Percentiles rank a stretch among this genome's conserved stretches.
Evolutionary conservation across 2,888 invertebrate species (phyloP).

Genomic region (Drosophila testacea): DNA sequence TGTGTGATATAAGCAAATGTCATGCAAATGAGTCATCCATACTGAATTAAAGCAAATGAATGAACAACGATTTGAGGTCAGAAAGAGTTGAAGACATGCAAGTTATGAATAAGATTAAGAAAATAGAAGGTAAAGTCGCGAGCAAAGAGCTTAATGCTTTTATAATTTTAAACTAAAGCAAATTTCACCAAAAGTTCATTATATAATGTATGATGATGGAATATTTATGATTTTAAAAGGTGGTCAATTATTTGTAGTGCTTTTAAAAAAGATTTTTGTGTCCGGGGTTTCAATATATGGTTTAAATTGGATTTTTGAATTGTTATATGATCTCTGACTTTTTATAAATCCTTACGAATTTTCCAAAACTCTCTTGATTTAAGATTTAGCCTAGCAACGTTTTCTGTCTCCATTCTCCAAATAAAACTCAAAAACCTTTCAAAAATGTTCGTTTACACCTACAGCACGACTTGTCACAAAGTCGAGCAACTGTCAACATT

Average conservation of each 20-base stretch:
- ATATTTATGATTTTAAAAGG: background rate
- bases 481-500: constrained; percentile 22
- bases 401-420: no score
- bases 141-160: background rate
- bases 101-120: constrained; percentile 22
- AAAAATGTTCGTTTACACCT: background rate
- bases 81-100: constrained; percentile 27
- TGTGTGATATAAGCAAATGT: constrained; percentile 58
- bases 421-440: background rate
- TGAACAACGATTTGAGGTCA: constrained; percentile 20
- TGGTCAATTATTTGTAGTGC: background rate
- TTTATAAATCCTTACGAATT: no score
- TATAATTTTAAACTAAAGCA: background rate
- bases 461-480: background rate
- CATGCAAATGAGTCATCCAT: constrained; percentile 75
- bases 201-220: background rate
- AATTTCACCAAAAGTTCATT: background rate
- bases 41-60: constrained; percentile 7
- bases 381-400: no score
- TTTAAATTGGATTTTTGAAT: no score
- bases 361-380: no score
- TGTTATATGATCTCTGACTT: no score
- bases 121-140: background rate
- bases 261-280: no score
- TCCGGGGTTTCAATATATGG: no score